Evolutionary conservation across 2,888 invertebrate species (phyloP).

Genomic region (Tanypteryx hageni): DNA sequence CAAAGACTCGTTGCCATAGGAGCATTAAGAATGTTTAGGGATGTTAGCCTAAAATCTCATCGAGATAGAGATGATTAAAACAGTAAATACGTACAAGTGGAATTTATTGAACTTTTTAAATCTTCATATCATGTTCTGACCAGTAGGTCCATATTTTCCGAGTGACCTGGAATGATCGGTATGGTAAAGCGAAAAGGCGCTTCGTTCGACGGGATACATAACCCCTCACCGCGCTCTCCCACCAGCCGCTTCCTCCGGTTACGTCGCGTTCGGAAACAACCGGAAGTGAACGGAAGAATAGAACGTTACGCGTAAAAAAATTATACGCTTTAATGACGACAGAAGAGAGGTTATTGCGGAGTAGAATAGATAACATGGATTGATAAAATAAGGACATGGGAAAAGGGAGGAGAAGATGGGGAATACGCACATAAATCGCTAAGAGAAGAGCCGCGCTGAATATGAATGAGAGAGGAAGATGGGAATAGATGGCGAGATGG

Average conservation of each 20-base stretch:
- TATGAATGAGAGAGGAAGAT: slow-evolving; percentile 29
- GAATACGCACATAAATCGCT: slow-evolving; percentile 31
- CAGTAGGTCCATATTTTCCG: background rate
- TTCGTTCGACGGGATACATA: background rate
- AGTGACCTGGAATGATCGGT: background rate
- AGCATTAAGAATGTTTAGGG: no score
- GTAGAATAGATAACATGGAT: slow-evolving; percentile 13
- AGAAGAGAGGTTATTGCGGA: background rate
- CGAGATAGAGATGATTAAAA: no score
- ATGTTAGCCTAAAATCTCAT: no score
- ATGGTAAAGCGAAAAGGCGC: background rate
- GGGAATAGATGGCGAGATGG: background rate
- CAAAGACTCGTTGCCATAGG: no score
- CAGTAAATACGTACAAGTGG: background rate
- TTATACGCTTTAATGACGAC: background rate
- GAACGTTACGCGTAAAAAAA: background rate
- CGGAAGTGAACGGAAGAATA: background rate
- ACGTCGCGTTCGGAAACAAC: background rate
- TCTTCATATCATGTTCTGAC: background rate
- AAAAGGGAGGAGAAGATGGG: background rate
- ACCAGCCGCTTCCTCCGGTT: background rate
- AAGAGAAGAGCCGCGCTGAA: slow-evolving; percentile 30
- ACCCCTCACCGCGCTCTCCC: background rate
- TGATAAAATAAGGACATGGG: background rate
- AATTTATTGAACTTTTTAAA: background rate